A percentile compares a stretch with the other conserved stretches of the same genome.
Evolutionary conservation across 2,888 invertebrate genomes (phyloP).

Genomic region (Agonopterix subpropinquella): DNA sequence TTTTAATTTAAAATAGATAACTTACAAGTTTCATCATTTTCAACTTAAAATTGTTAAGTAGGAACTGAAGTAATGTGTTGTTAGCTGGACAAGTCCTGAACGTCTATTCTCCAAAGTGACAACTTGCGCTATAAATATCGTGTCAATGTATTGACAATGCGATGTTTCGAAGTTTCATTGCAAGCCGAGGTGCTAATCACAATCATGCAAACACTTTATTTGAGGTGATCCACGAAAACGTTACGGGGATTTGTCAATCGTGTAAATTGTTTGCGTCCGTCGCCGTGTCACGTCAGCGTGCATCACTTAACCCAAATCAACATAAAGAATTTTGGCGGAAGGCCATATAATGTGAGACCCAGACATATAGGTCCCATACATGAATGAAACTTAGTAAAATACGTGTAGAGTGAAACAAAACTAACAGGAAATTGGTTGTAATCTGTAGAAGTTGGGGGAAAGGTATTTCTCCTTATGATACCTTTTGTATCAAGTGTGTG

Average conservation of each 20-base stretch:
- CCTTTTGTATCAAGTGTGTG: too few species aligned
- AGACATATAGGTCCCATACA: too few species aligned
- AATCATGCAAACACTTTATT: conserved; percentile 68
- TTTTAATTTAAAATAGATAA: conserved; percentile 9
- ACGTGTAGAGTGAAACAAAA: too few species aligned
- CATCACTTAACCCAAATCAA: conserved; percentile 44
- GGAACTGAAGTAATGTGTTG: conserved; percentile 32
- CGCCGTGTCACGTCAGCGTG: too few species aligned
- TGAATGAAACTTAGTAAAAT: too few species aligned
- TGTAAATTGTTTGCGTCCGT: conserved; percentile 53
- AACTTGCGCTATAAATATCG: conserved; percentile 61
- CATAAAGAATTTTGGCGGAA: too few species aligned
- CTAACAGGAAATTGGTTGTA: too few species aligned
- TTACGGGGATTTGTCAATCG: conserved; percentile 66
- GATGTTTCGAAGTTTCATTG: conserved; percentile 63
- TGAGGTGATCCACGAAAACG: conserved; percentile 63
- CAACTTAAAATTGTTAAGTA: conserved; percentile 11
- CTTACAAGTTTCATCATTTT: conserved; percentile 69
- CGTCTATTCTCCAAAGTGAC: conserved; percentile 48
- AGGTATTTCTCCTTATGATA: too few species aligned
- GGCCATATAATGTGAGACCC: too few species aligned
- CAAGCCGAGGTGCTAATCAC: conserved; percentile 67
- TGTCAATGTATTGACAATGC: conserved; percentile 57
- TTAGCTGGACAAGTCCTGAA: conserved; percentile 45
- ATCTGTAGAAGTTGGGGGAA: too few species aligned